Base-by-base conservation (phyloP, 2,113 vertebrate species). In the Pleuronectes platessa region DNA sequence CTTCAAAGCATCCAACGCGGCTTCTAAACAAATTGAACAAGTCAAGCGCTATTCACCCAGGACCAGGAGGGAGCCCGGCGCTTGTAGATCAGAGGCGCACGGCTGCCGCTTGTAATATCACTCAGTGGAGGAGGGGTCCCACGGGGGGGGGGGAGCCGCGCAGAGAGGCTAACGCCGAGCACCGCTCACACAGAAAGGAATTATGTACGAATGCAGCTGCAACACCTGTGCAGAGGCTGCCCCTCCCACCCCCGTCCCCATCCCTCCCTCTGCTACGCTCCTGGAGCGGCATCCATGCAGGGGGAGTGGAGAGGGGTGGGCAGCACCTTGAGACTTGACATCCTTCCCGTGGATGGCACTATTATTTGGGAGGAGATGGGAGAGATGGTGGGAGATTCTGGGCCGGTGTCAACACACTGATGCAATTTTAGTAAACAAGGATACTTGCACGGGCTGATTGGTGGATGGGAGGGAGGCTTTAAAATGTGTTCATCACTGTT, bases 21-120 rank as follows among this genome's bases (percentile, higher is more conserved):
- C 93, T 92, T 93, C 92, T 92, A 92, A 94, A 95, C 95, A 95
- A 95, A 95, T 95, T 95, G 95, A 95, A 95, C 93, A 95, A 95
- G 95, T 95, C 94, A 95, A 95, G 93, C 91, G 86, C 91, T 93
- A 95, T 94, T 93, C 95, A 95, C 94, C 85, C 89, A 95, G 95
- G 94, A 94, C 93, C 92, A 74, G 73, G 84, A 87, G 84, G 87
- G 90, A 91, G 92, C 93, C 92, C 90, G 21, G 83, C 67, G 87
- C 91, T 84, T 88, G 91, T 86, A 93, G 92, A 94, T 94, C 95
- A 94, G 91, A 95, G 93, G 86, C 82, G 85, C 89, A 55, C 82
- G 90, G 89, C 93, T 95, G 94, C 94, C 94, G 84, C 90, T 90
- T 89, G 91, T 91, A 94, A 95, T 95, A 95, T 94, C 89, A 87